Evolutionary conservation across 2,888 invertebrate species (phyloP).

Genomic region (Hirudinaria manillensis): DNA sequence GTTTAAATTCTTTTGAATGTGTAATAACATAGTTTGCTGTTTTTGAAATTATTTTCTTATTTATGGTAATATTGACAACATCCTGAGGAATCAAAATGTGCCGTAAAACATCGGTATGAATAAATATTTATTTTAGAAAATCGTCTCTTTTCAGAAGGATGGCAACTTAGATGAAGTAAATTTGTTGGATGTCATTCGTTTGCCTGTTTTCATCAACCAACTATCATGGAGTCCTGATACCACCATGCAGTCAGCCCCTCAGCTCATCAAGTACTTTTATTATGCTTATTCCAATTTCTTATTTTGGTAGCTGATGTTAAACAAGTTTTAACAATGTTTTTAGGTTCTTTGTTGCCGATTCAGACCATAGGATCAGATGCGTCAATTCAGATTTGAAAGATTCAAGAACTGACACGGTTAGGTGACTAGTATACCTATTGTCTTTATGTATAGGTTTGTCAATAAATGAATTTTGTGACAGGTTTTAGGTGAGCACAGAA

Average conservation of each 20-base stretch:
- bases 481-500: conserved; percentile 63
- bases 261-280: conserved; percentile 35
- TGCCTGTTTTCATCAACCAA: conserved; percentile 44
- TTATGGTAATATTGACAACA: background rate
- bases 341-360: conserved; percentile 47
- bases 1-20: too few relatives aligned
- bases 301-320: background rate
- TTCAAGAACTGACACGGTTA: conserved; percentile 42
- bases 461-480: conserved; percentile 43
- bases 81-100: background rate
- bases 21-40: background rate
- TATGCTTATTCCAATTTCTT: background rate
- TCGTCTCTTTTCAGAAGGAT: conserved; percentile 44
- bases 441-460: background rate
- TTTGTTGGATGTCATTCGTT: conserved; percentile 45
- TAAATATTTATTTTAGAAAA: background rate
- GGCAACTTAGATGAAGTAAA: conserved; percentile 45
- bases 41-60: background rate
- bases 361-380: conserved; percentile 45
- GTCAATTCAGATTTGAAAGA: conserved; percentile 46
- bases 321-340: background rate
- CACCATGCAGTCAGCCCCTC: conserved; percentile 36
- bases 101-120: background rate
- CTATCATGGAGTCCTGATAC: conserved; percentile 50
- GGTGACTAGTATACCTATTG: background rate